Base-by-base conservation (phyloP, 2,888 invertebrate genomes). In the Linyphia triangularis region DNA sequence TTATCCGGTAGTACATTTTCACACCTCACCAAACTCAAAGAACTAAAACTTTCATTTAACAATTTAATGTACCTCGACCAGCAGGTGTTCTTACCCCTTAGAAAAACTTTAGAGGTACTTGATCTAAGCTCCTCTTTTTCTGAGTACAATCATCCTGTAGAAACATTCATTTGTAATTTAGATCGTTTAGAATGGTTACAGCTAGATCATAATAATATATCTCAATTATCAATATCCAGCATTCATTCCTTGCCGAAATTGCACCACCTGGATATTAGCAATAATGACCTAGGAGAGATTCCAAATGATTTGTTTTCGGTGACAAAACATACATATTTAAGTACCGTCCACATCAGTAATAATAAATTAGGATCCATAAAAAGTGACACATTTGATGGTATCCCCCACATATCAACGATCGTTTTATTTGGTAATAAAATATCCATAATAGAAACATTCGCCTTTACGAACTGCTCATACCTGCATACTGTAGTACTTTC, bases 401-500 rank as follows among this genome's bases (percentile, higher is more conserved):
- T 97, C 91, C 94, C 94, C 16, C 95, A 95, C 92, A 93, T 97
- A 91, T 95, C 96, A 92, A 96, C 95, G 77, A 94, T 97, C 90
- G 96, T 96, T 92, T 93, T 97, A 91, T 95, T 96, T 90, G 96
- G 90, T 22, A 92, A 97, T 93, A 95, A 95, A 92, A 95, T 97
- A 91, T 94, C 94, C 91, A 94, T 94, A 91, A 94, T 97, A 90
- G 95, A 95, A 91, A 95, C 94, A 90, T 94, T 95, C 91, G 95
- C 96, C 89, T 97, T 98, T 92, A 94, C 94, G 91, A 95, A 96
- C 93, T 94, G 97, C 92, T 95, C 96, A 40, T 95, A 95, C 92
- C 94, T 98, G 91, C 95, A 95, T 91, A 96, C 96, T 92, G 94
- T 98, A 91, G 96, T 97, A 92, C 93, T 98, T 91, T 96, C 96